Percentiles rank a stretch among this genome's conserved stretches.
These are phyloP conservation scores for Agrypnus murinus DNA, from an alignment of 2,888 invertebrate species.

Conservation along the genomic window DNA sequence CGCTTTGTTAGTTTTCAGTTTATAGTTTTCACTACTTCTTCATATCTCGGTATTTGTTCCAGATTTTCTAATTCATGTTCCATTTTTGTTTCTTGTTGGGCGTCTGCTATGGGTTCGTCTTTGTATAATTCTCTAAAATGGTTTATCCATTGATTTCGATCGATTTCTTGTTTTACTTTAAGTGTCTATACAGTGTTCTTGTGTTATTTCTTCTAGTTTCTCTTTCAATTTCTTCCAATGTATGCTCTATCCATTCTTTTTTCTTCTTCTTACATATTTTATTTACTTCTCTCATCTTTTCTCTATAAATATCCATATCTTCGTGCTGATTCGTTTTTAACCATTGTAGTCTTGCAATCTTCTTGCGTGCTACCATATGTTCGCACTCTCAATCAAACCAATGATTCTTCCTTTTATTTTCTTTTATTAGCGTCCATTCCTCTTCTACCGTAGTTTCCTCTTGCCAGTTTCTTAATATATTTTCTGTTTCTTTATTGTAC, in stretches of 20 bases:
- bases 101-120: slow-evolving; percentile 12
- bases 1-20: slow-evolving; percentile 6
- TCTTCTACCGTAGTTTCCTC: background rate
- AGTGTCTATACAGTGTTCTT: slow-evolving; percentile 9
- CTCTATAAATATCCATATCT: slow-evolving; percentile 12
- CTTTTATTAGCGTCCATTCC: background rate
- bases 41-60: slow-evolving; percentile 15
- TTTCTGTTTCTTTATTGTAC: background rate
- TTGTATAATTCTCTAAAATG: slow-evolving; percentile 26
- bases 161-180: slow-evolving; percentile 17
- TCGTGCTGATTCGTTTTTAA: background rate
- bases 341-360: too few species aligned
- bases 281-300: slow-evolving; percentile 16
- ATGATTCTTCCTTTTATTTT: background rate
- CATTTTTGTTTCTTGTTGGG: slow-evolving; percentile 7
- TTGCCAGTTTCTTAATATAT: too few species aligned
- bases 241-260: slow-evolving; percentile 24
- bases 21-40: slow-evolving; percentile 25
- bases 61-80: slow-evolving; percentile 10
- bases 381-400: background rate
- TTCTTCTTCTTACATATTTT: slow-evolving; percentile 24
- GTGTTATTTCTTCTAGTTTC: slow-evolving; percentile 7
- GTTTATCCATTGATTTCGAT: slow-evolving; percentile 17
- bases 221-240: slow-evolving; percentile 16
- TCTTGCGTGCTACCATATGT: background rate